Base-by-base conservation (phyloP, 1,140 invertebrate genomes). In the Papilio glaucus region DNA sequence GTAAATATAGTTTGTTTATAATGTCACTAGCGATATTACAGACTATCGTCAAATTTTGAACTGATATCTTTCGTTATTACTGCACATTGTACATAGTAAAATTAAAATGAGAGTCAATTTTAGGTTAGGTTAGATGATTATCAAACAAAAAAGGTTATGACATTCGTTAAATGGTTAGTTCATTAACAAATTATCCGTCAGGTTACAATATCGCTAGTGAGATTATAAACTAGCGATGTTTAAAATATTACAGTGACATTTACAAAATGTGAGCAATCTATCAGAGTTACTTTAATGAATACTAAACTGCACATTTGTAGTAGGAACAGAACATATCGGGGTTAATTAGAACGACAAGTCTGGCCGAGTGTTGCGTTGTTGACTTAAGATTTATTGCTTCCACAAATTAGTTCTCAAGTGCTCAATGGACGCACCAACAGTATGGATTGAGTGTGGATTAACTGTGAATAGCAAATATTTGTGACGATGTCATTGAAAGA, bases 351-450 rank as follows among this genome's bases (percentile, higher is more conserved):
- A 41, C 62, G 62, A 39, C 62, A 65, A 65, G 62, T 39, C 37
- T 15, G 62, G n/a, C 4, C 33, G 62, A 41, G 62, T 63, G 33
- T 38, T 38, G 62, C 9, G n/a, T n/a, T 33, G 62, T 21, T 65
- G 18, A 21, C 15, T 38, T 15, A 24, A 65, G 62, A 65, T 65
- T 39, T 65, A 65, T 65, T 37, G 10, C 62, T 2, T 39, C 62
- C 39, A 65, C 62, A 39, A 65, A 65, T 65, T 65, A 39, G 62
- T 65, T 65, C n/a, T 9, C 37, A 65, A 65, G 39, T 65, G 62
- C 21, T 24, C 62, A 61, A 6, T 65, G 29, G 15, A 18, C 37
- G 10, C 15, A 41, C 5, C 37, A 1, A 53, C n/a, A 1, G n/a
- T 18, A 21, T 3, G 3, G 9, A 65, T 39, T 65, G 62, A 38